Evolutionary conservation across 2,797 vertebrate genomes (phyloP), one percentile per base, ranked within the genome.

Genomic region (Diplodus puntazzo): DNA sequence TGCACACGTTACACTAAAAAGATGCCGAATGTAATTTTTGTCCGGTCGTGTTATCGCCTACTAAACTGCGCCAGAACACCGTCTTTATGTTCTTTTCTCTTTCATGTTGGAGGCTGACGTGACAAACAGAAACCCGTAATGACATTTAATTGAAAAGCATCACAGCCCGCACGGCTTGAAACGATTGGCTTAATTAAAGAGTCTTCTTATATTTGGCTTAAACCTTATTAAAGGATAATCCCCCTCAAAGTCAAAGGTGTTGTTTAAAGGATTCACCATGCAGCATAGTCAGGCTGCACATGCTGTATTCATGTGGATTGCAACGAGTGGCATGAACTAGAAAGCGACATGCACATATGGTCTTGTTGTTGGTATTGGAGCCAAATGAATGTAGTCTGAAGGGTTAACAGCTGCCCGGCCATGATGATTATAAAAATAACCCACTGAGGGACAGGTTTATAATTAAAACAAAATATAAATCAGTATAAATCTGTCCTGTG

Each of bases 181-280:
- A 88, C 87, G 76, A 91, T 73, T 87, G 85, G 58, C 81, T 81
- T 87, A 87, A 88, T 92, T 87, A 89, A 84, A 79, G 70, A 68
- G 73, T 81, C 77, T 69, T 88, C 76, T 80, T 80, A 86, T 77
- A 88, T 86, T 84, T 76, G 69, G 78, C 68, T 89, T 89, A 90
- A 89, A 89, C 77, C 81, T 79, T 81, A 90, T 92, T 92, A 90
- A 82, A 77, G 62, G 86, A 90, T 91, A 85, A 86, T 87, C 89
- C 88, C 20, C 83, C 69, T 81, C 78, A 80, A 87, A 81, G 90
- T 90, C 77, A 87, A 85, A 90, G 84, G 79, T 80, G 78, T 55
- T n/a, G 55, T 88, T 81, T 58, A 81, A 89, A 75, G 74, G 81
- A 89, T 88, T 90, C 72, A 76, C 14, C 67, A 77, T 66, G 74